A percentile compares a stretch with the other conserved stretches of the same genome.
Evolutionary conservation across 2,797 vertebrate genomes (phyloP).

Genomic region (Rhabdomys pumilio): DNA sequence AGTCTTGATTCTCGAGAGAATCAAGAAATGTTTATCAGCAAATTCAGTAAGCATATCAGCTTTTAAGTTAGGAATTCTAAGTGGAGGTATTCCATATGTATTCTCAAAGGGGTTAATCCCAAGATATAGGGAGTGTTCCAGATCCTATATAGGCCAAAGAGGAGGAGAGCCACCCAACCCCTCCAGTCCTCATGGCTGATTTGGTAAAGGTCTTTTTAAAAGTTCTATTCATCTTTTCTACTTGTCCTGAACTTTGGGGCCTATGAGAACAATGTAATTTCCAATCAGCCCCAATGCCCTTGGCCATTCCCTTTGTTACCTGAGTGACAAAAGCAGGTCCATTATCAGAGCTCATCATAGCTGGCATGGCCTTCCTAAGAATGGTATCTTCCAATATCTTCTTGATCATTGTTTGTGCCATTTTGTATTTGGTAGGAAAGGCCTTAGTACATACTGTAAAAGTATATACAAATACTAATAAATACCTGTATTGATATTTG

Average conservation of each 20-base stretch:
- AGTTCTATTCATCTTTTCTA: neutral
- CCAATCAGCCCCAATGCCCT: neutral
- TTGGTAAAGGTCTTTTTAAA: neutral
- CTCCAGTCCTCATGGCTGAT: neutral
- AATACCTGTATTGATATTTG: neutral
- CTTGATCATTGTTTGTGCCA: accelerated
- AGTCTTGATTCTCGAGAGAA: too few species aligned
- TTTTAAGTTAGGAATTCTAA: too few species aligned
- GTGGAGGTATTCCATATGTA: too few species aligned
- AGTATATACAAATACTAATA: neutral
- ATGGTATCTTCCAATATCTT: neutral
- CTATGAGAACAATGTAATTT: neutral
- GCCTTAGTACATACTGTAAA: neutral
- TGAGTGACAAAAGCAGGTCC: neutral
- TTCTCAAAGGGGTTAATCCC: too few species aligned
- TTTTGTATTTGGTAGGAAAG: neutral
- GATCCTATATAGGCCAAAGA: neutral
- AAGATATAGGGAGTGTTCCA: too few species aligned
- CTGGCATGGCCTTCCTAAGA: neutral
- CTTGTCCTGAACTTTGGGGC: neutral
- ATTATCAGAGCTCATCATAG: neutral
- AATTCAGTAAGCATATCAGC: too few species aligned
- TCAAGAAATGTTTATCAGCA: too few species aligned
- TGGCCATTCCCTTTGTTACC: neutral
- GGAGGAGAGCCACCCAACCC: neutral